Conservation (phyloP, 2,888 invertebrate species). For the Therioaphis trifolii region DNA sequence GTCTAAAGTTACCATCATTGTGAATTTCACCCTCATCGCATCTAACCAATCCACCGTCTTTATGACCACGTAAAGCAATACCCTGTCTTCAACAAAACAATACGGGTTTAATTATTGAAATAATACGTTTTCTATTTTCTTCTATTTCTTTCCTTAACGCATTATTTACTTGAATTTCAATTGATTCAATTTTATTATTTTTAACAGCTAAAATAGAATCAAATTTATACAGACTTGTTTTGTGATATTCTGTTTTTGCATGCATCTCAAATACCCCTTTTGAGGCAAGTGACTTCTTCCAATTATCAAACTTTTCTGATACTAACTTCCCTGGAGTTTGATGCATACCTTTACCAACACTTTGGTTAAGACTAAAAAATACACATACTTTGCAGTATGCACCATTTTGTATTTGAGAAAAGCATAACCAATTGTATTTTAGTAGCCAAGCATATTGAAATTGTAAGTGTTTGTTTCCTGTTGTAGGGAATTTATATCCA, state of each 20-base stretch:
- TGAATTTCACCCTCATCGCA: background rate
- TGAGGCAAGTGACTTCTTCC: background rate
- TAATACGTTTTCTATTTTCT: conserved; percentile 9
- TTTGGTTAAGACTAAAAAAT: background rate
- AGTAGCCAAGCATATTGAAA: background rate
- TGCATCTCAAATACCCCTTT: background rate
- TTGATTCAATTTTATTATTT: background rate
- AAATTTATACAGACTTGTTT: conserved; percentile 6
- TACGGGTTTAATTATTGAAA: conserved; percentile 28
- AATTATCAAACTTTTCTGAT: conserved; percentile 6
- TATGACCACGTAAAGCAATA: background rate
- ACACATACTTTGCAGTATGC: conserved; percentile 13
- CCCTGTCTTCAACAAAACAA: conserved; percentile 30
- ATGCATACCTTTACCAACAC: background rate
- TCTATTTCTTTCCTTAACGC: background rate
- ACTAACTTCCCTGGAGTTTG: background rate
- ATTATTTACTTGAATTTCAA: conserved; percentile 6
- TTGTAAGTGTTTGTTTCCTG: conserved; percentile 3
- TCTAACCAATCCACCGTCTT: background rate
- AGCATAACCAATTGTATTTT: background rate
- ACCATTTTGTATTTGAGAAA: background rate
- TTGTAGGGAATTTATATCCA: conserved; percentile 7
- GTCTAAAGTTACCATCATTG: conserved; percentile 21
- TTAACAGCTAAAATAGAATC: conserved; percentile 18
- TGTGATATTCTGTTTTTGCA: background rate